Evolutionary conservation across 2,888 invertebrate genomes (phyloP), one percentile per base, ranked within the genome.

Genomic region (Perizoma flavofasciatum): DNA sequence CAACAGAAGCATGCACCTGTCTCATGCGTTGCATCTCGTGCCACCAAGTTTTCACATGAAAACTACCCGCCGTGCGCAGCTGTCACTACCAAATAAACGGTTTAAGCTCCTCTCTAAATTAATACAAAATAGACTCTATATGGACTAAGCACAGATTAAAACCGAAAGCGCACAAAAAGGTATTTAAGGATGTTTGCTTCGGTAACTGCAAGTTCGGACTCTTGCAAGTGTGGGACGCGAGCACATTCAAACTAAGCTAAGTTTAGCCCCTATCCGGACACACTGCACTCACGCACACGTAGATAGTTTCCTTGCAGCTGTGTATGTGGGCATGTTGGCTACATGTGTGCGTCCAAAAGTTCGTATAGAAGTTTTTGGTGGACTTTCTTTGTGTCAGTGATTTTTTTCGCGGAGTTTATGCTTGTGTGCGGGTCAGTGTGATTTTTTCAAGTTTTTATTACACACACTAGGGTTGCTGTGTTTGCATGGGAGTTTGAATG

Each of bases 381-480:
- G 87, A 89, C 83, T 88, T 90, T 92, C 90, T 91, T 91, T 92
- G 91, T 92, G 91, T 90, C 89, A 76, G 91, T 92, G 89, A 91
- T 91, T 92, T 92, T 92, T 92, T 92, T 87, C 88, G 89, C 86
- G 81, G 79, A 69, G 66, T 46, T 62, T 5, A 69, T 64, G 72
- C 67, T 55, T 78, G 86, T 89, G 89, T 90, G 92, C 83, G 89
- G 87, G 89, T 88, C 89, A 88, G 87, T 85, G 78, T 82, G 85
- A 84, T 88, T 91, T 91, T 92, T 91, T 86, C 88, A 82, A 88
- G 88, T 88, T 89, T 88, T 86, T 88, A 81, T 79, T 72, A 83
- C 86, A 66, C 85, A 85, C 83, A 83, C 87, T 63, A 66, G 65
- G 41, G 33, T 22, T 68, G 40, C 55, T 55, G 66, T 83, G 82